Base-by-base conservation (phyloP, 2,888 invertebrate species). In the Cheilosia urbana region DNA sequence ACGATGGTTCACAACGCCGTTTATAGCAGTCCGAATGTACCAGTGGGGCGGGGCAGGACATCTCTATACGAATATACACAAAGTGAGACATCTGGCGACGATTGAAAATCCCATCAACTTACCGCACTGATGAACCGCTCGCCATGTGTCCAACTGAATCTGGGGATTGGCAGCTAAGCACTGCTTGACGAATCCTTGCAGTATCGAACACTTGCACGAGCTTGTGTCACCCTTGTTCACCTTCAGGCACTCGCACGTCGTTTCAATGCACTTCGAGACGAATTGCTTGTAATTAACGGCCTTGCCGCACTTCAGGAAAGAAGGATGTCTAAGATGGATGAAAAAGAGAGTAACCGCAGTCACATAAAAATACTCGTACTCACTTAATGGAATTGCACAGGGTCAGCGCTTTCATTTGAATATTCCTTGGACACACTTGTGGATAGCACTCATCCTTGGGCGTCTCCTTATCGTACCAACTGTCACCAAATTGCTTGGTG, bases 1-100 rank as follows among this genome's bases (percentile, higher is more conserved):
- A 98, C 0, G 95, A 94, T 2, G 95, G 95, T 91, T 97, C 97
- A 92, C 98, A 98, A 78, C 94, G 93, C 72, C 94, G 94, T 88
- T 95, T 95, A 92, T 95, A 97, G 91, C 97, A 97, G 90, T 97
- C 97, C 88, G 95, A 94, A 91, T 96, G 96, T n/a, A 96, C 95
- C 60, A 97, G 93, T 93, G 49, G 95, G 11, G 79, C 76, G 66
- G 62, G 72, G 60, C 81, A 73, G 57, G 63, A 79, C 68, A 84
- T 73, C 73, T 77, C 76, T 76, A 49, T 40, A 63, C 15, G 58
- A 63, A 73, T 21, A 51, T 13, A 13, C 37, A 37, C 11, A 37
- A 4, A 37, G 37, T 37, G 13, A 37, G 13, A 37, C 37, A 37
- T 13, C 13, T 4, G 11, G 1, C 37, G 4, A 13, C 37, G 13